Evolutionary conservation across 2,888 invertebrate species (phyloP).

Genomic region (Mesoligia furuncula): DNA sequence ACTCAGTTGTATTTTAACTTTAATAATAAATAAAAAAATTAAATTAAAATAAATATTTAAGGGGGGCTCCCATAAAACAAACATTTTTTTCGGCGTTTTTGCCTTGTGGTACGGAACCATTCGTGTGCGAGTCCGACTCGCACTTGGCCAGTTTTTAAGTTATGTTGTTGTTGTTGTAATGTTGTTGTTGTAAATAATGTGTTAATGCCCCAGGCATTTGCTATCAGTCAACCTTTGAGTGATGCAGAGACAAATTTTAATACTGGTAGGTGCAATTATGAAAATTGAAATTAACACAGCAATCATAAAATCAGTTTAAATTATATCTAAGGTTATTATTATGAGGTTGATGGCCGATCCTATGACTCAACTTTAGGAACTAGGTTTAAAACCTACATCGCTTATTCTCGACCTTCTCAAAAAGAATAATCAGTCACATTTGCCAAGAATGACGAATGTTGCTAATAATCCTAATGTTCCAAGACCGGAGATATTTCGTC

Average conservation of each 20-base stretch:
- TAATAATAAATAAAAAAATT: no score
- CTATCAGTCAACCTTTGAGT: no score
- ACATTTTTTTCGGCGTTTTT: no score
- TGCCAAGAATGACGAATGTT: not conserved
- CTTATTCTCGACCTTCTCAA: not conserved
- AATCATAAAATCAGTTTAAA: not conserved
- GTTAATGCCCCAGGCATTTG: not conserved
- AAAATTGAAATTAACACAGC: not conserved
- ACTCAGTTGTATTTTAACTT: no score
- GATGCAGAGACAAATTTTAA: no score
- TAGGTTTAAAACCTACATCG: not conserved
- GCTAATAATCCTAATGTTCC: not conserved
- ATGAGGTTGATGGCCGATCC: not conserved
- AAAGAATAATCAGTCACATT: not conserved
- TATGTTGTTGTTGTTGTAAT: not conserved
- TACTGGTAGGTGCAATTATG: not conserved
- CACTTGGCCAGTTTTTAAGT: no score
- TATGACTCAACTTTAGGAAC: not conserved
- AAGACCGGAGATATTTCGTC: not conserved
- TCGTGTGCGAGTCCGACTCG: no score
- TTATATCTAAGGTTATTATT: not conserved
- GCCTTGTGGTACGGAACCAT: no score
- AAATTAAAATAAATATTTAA: no score
- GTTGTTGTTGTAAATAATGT: not conserved
- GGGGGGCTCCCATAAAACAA: no score